Evolutionary conservation across 1,140 invertebrate genomes (phyloP).

Genomic region (Brachionus manjavacas): DNA sequence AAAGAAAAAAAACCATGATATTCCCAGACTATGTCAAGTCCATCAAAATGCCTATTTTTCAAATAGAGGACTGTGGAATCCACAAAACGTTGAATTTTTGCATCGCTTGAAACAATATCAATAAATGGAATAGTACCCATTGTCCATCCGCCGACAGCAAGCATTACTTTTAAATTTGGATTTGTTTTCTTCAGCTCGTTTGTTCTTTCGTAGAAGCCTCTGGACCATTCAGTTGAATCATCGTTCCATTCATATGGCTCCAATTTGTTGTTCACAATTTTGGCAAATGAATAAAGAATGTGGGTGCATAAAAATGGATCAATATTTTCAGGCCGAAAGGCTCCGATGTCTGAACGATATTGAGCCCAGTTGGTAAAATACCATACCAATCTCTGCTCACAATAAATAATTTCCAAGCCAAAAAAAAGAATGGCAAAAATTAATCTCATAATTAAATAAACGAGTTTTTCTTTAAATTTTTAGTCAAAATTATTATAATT

Average conservation of each 20-base stretch:
- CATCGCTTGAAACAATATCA: slow-evolving; percentile 72
- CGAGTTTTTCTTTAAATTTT: no score
- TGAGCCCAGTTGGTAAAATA: slow-evolving; percentile 88
- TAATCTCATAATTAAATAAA: no score
- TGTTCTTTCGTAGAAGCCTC: neutral
- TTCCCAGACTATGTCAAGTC: slow-evolving; percentile 68
- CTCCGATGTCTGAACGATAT: slow-evolving; percentile 75
- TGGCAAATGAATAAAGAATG: slow-evolving; percentile 87
- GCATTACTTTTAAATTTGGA: neutral
- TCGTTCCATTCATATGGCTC: slow-evolving; percentile 73
- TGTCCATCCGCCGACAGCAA: slow-evolving; percentile 67
- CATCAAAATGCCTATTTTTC: slow-evolving; percentile 58
- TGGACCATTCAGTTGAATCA: slow-evolving; percentile 59
- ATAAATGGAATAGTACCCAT: slow-evolving; percentile 67
- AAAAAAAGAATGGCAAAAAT: neutral
- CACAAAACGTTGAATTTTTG: neutral
- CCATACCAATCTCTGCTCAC: slow-evolving; percentile 62
- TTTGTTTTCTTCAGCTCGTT: neutral
- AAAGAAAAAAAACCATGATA: slow-evolving; percentile 70
- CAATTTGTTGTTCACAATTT: slow-evolving; percentile 63
- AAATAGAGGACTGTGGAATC: slow-evolving; percentile 68
- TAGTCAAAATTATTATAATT: no score
- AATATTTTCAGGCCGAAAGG: slow-evolving; percentile 79
- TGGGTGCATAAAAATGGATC: slow-evolving; percentile 82
- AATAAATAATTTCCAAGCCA: neutral